Base-by-base conservation (phyloP, 1,140 invertebrate genomes). In the Drosophila biarmipes region DNA sequence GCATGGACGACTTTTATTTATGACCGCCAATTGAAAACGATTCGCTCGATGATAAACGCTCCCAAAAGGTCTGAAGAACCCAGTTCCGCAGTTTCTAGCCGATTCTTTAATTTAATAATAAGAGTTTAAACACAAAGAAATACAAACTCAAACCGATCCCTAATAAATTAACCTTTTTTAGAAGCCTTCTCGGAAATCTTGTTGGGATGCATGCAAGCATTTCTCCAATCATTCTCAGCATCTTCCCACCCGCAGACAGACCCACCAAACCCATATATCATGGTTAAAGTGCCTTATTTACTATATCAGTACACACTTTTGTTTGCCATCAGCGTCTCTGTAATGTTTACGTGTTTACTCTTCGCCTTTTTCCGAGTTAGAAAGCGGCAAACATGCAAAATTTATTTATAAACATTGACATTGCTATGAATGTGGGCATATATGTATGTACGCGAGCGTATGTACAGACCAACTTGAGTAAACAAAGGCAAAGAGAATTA, bases 371-470 rank as follows among this genome's bases (percentile, higher is more conserved):
- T 67, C 62, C 17, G 21, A 64, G 31, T 52, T 67, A 58, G 62
- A 66, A 62, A 68, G 71, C 61, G 51, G 49, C 59, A 68, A 61
- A 54, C 74, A 77, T 68, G 73, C 73, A 62, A 54, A 64, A 34
- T 76, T 58, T 80, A 69, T 79, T 58, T 74, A 43, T 62, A 74
- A 80, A 80, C 78, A 80, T 80, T 80, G 69, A 79, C 69, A 79
- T 69, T 67, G 38, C 21, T 68, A 21, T 68, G 61, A 37, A 37
- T 67, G 61, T 67, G n/a, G 51, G 45, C 27, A 17, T 29, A 14
- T 14, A 24, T 48, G 29, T 31, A 10, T 10, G 29, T 31, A 31
- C 17, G 12, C 11, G 12, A n/a, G 8, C 14, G 19, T 27, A 40
- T n/a, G 35, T 48, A 48, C 45, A 31, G 52, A 55, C 42, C 14